These are phyloP conservation scores for Falco punctatus DNA, from an alignment of 2,113 vertebrate genomes.

Conservation along the genomic window DNA sequence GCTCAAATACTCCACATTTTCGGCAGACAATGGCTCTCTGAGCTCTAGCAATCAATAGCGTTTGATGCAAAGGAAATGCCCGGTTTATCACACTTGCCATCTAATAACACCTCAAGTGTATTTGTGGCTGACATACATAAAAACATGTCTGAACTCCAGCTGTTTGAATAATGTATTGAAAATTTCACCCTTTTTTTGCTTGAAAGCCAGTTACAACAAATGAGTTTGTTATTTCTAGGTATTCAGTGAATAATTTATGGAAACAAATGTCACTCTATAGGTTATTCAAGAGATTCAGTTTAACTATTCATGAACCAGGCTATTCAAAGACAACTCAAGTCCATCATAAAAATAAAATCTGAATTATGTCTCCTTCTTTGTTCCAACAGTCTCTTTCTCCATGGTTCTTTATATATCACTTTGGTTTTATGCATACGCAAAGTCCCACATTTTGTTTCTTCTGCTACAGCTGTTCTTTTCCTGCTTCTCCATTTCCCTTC, in stretches of 20 bases:
- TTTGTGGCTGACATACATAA: slow-evolving; percentile 14
- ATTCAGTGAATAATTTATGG: slow-evolving; percentile 58
- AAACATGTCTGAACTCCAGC: slow-evolving; percentile 23
- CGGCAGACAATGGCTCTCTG: slow-evolving; percentile 53
- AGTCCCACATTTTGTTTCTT: neutral
- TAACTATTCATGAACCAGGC: neutral
- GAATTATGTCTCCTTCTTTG: neutral
- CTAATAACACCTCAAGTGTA: slow-evolving; percentile 46
- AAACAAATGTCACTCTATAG: slow-evolving; percentile 36
- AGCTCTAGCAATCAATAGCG: slow-evolving; percentile 56
- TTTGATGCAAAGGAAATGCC: slow-evolving; percentile 63
- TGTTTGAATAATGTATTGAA: slow-evolving; percentile 35
- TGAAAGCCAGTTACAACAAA: slow-evolving; percentile 6
- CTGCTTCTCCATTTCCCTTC: neutral
- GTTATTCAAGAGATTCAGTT: slow-evolving; percentile 18
- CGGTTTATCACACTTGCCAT: slow-evolving; percentile 37
- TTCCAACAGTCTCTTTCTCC: neutral
- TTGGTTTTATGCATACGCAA: neutral
- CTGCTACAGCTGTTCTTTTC: neutral
- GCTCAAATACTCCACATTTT: slow-evolving; percentile 51
- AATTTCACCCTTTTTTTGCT: neutral
- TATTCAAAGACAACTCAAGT: neutral
- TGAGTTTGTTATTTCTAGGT: slow-evolving; percentile 25
- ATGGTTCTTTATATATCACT: neutral
- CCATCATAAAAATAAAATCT: neutral